Evolutionary conservation across 2,113 vertebrate genomes (phyloP).

Genomic region (Synchiropus splendidus): DNA sequence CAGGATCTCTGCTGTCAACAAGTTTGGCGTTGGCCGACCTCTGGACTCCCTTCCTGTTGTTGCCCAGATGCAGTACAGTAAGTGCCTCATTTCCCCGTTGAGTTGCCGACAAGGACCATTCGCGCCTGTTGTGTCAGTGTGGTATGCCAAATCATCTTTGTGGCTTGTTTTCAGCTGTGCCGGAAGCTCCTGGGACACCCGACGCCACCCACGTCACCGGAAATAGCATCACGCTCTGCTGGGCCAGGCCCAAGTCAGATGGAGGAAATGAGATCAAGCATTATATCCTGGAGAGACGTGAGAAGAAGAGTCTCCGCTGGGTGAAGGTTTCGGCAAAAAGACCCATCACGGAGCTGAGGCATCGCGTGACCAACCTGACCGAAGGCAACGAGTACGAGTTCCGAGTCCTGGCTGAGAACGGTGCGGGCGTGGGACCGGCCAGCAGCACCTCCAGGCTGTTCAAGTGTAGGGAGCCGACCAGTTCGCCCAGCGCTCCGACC

Average conservation of each 20-base stretch:
- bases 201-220: conserved; percentile 87
- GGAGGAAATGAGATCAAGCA: conserved; percentile 94
- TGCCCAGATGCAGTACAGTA: conserved; percentile 95
- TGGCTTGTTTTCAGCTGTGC: conserved; percentile 69
- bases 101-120: too few relatives aligned
- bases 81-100: conserved; percentile 42
- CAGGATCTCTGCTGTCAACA: conserved; percentile 92
- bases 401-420: conserved; percentile 95
- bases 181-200: conserved; percentile 88
- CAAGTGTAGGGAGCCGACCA: conserved; percentile 92
- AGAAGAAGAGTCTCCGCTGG: conserved; percentile 95
- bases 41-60: conserved; percentile 85
- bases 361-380: conserved; percentile 82
- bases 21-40: conserved; percentile 87
- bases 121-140: too few relatives aligned
- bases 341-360: conserved; percentile 84
- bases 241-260: conserved; percentile 86
- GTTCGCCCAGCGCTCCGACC: conserved; percentile 81
- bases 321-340: conserved; percentile 92
- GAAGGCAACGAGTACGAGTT: conserved; percentile 98
- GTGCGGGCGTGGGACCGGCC: conserved; percentile 82
- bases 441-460: conserved; percentile 87
- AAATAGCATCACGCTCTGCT: conserved; percentile 86
- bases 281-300: conserved; percentile 93
- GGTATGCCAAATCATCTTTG: too few relatives aligned